phyloP scores from a whole-genome alignment of 2,888 invertebrate species.

The Drosophila tripunctata region DNA sequence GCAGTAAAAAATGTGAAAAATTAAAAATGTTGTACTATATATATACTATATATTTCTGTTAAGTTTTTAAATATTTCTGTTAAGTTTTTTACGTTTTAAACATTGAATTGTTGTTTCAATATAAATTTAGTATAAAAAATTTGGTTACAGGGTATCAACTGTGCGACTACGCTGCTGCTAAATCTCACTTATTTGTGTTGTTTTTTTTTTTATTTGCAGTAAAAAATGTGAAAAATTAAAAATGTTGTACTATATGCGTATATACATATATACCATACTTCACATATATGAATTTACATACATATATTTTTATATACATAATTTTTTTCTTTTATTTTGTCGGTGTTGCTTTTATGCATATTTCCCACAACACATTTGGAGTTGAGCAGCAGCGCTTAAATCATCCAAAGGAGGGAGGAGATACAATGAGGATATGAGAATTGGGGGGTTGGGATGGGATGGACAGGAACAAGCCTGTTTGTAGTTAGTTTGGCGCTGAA shows the following conservation, averaged over 20 bases:
- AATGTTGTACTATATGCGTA: conserved; percentile 60
- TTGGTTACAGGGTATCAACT: neutral
- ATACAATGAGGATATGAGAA: neutral
- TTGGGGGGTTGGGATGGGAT: conserved; percentile 1
- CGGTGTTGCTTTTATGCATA: conserved; percentile 73
- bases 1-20: conserved; percentile 70
- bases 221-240: conserved; percentile 77
- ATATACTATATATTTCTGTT: too few species aligned
- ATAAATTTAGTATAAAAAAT: too few species aligned
- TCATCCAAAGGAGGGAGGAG: conserved; percentile 47
- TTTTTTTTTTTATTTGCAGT: conserved; percentile 23
- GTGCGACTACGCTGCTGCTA: neutral
- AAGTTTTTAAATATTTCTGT: too few species aligned
- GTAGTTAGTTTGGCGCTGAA: conserved; percentile 70
- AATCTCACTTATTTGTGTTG: neutral
- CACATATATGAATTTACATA: neutral
- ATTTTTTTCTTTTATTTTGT: conserved; percentile 28
- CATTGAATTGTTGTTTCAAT: too few species aligned
- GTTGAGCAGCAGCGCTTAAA: conserved; percentile 70
- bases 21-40: conserved; percentile 68
- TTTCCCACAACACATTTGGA: conserved; percentile 78
- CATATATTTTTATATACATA: neutral
- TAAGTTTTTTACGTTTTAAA: too few species aligned
- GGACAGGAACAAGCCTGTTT: conserved; percentile 46
- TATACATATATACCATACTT: conserved; percentile 9